Evolutionary conservation across 2,113 vertebrate genomes (phyloP), one percentile per base, ranked within the genome.

Genomic region (Puffinus mauretanicus): DNA sequence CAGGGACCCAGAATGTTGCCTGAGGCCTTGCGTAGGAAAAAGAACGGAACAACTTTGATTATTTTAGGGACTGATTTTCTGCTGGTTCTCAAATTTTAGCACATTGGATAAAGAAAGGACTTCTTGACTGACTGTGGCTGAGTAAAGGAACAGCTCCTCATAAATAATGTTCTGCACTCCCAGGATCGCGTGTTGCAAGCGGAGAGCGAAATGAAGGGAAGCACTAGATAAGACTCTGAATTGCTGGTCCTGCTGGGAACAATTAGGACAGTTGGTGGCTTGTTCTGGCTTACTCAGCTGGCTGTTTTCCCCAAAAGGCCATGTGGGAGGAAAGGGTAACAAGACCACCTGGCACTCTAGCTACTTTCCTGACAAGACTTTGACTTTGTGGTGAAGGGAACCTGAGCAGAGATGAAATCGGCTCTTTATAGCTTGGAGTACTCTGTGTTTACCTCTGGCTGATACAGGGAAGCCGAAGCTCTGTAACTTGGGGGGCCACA

Each of bases 311-410:
- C 22, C 9, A 14, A 30, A 62, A 86, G 32, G 12, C 67, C 21
- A 19, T 0, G 0, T 9, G 24, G 42, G 30, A 78, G 11, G 17
- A 47, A 42, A n/a, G 42, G 51, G 17, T 66, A 57, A 30, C 75
- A 44, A 57, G 62, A 8, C 16, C 0, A 3, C 13, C 34, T 61
- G 71, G 51, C 64, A 22, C 15, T 44, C 1, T 2, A 54, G 30
- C 54, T 85, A 3, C 80, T 62, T 62, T 36, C 27, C 58, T 61
- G 62, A 18, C 6, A 25, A 62, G 47, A 10, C 25, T n/a, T n/a
- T 16, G 27, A 10, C 34, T 27, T 38, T 12, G 49, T 60, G 51
- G 51, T 13, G 44, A 55, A 47, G n/a, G 16, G n/a, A 62, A 6
- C 7, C 5, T 7, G 32, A 49, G 42, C 49, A 81, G 38, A 44